phyloP scores from a whole-genome alignment of 2,888 invertebrate genomes.

The Erebia ligea region DNA sequence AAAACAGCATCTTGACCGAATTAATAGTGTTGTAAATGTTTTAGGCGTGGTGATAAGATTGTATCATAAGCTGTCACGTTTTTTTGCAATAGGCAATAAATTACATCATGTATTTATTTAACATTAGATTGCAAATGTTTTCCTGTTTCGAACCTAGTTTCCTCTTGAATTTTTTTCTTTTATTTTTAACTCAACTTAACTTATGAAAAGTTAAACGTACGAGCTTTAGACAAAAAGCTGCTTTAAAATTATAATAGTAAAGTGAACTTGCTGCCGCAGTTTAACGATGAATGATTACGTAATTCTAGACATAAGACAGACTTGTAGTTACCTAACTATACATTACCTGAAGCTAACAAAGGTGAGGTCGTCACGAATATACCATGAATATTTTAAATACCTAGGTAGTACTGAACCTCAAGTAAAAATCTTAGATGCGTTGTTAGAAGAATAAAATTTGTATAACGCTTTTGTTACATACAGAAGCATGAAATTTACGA shows the following conservation, averaged over 20 bases:
- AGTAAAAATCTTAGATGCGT: slow-evolving; percentile 26
- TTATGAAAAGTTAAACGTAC: background rate
- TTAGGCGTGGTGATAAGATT: slow-evolving; percentile 6
- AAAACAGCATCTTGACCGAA: background rate
- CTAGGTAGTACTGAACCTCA: background rate
- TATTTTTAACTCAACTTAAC: background rate
- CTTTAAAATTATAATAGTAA: slow-evolving; percentile 5
- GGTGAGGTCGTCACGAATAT: slow-evolving; percentile 24
- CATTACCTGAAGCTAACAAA: slow-evolving; percentile 22
- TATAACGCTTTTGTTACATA: slow-evolving; percentile 29
- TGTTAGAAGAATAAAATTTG: slow-evolving; percentile 27
- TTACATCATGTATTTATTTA: too few species aligned
- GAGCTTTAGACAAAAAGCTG: background rate
- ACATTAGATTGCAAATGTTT: background rate
- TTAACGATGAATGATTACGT: slow-evolving; percentile 13
- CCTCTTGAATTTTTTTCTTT: background rate
- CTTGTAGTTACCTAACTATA: slow-evolving; percentile 15
- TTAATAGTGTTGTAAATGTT: background rate
- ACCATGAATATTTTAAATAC: slow-evolving; percentile 22
- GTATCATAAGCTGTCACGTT: slow-evolving; percentile 9
- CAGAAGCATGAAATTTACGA: slow-evolving; percentile 29
- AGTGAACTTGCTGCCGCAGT: background rate
- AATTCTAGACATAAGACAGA: slow-evolving; percentile 1
- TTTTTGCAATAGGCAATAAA: background rate
- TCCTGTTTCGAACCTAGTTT: background rate